Base-by-base conservation (phyloP, 2,113 vertebrate genomes). In the Cheilinus undulatus region DNA sequence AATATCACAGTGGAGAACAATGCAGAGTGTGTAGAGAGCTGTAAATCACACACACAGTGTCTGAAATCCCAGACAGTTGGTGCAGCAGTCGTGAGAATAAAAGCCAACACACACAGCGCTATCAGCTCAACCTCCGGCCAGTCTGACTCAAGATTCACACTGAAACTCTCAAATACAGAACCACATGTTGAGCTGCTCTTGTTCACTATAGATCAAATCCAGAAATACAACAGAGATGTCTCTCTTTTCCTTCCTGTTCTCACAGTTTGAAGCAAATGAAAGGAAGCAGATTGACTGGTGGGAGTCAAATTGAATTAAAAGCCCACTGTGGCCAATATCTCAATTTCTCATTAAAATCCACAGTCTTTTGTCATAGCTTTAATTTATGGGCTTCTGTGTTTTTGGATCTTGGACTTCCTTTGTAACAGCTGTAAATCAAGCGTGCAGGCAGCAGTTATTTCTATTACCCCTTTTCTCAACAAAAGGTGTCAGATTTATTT, bases 1-100 rank as follows among this genome's bases (percentile, higher is more conserved):
- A 80, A 69, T 68, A 34, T 74, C 64, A 43, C 62, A 27, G 52
- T 13, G 0, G 10, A 69, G 15, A 56, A n/a, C 50, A 43, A 26
- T 13, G 1, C 36, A 13, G 27, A 24, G 67, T 36, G 59, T 62
- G 14, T 13, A 46, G 58, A 24, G 26, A 40, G 61, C 69, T 24
- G 38, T 88, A 89, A 85, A 76, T 85, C 70, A 43, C 1, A 0
- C 36, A 60, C 49, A 56, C 24, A 7, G 43, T 22, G 52, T 57
- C 63, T 75, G 42, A 72, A 78, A 53, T 22, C 42, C 70, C 50
- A 82, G 77, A 73, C 59, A 32, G 69, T 66, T n/a, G 17, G 1
- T 9, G 75, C 69, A 71, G 65, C 68, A 82, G 45, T 38, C 9
- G 56, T 20, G 26, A 64, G 79, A 83, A 63, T 51, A 24, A 80